Conservation (phyloP, 2,113 vertebrate genomes). For the Malurus alboscapulatus region DNA sequence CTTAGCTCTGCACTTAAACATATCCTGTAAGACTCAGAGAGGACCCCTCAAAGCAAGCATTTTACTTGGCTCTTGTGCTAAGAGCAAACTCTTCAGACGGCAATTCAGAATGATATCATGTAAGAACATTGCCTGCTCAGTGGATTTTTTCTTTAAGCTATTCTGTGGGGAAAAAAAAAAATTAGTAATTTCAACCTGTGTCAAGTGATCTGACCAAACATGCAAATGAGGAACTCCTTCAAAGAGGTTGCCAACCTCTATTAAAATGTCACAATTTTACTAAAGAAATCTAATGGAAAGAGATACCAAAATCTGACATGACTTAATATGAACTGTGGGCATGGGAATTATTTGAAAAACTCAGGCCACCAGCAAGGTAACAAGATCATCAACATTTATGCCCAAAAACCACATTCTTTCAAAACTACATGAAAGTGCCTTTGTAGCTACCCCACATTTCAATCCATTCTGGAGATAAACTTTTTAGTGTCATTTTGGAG, state of each 20-base stretch:
- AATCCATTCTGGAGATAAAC: neutral
- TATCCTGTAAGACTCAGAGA: neutral
- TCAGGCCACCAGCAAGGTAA: neutral
- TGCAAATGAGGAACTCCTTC: neutral
- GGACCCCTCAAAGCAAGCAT: neutral
- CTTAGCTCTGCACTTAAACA: neutral
- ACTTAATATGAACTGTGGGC: neutral
- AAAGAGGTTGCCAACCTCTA: neutral
- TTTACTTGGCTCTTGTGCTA: neutral
- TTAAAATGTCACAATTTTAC: neutral
- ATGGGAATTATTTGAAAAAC: neutral
- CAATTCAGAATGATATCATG: neutral
- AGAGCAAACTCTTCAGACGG: neutral
- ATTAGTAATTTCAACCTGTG: neutral
- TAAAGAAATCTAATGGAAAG: neutral
- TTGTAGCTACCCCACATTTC: neutral
- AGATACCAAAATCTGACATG: neutral
- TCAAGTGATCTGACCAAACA: neutral
- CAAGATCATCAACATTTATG: neutral
- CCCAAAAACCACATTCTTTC: neutral
- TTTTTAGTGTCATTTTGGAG: neutral
- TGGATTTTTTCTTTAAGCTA: neutral
- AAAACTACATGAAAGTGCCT: neutral
- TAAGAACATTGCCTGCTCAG: neutral
- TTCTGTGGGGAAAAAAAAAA: neutral